These are phyloP conservation scores for Mercenaria mercenaria DNA, from an alignment of 1,140 invertebrate genomes.

Conservation along the genomic window DNA sequence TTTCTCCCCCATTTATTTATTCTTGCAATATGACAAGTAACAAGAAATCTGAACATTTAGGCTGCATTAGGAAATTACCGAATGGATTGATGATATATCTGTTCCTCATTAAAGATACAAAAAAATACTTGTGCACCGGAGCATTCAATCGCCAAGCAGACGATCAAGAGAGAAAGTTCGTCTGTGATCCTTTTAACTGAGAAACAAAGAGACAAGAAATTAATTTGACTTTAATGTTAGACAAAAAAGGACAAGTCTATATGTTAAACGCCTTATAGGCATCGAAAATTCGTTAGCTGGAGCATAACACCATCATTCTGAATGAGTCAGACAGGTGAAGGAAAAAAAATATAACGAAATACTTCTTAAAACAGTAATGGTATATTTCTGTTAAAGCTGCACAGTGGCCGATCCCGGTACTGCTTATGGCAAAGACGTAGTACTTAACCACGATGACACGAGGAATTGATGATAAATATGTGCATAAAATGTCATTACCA, in stretches of 20 bases:
- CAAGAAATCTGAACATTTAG: background rate
- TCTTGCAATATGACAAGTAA: background rate
- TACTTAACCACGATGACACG: constrained; percentile 22
- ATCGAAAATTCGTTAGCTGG: background rate
- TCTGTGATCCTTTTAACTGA: constrained; percentile 48
- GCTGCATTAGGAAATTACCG: background rate
- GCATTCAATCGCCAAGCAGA: constrained; percentile 3
- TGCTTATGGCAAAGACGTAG: constrained; percentile 2
- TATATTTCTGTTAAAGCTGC: constrained; percentile 14
- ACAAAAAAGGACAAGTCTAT: constrained; percentile 23
- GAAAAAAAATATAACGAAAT: background rate
- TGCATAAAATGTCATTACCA: constrained; percentile 24
- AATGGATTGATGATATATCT: constrained; percentile 13
- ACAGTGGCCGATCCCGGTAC: background rate
- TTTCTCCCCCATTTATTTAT: no score
- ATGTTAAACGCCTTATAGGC: constrained; percentile 28
- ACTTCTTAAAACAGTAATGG: background rate
- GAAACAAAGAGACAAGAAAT: constrained; percentile 47
- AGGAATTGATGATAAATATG: constrained; percentile 35
- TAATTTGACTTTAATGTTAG: constrained; percentile 51
- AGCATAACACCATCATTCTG: constrained; percentile 11
- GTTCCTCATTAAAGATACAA: background rate
- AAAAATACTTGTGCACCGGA: background rate
- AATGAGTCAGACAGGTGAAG: constrained; percentile 36
- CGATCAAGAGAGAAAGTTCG: constrained; percentile 4